Base-by-base conservation (phyloP, 2,888 invertebrate species). In the Parelbella ahira region DNA sequence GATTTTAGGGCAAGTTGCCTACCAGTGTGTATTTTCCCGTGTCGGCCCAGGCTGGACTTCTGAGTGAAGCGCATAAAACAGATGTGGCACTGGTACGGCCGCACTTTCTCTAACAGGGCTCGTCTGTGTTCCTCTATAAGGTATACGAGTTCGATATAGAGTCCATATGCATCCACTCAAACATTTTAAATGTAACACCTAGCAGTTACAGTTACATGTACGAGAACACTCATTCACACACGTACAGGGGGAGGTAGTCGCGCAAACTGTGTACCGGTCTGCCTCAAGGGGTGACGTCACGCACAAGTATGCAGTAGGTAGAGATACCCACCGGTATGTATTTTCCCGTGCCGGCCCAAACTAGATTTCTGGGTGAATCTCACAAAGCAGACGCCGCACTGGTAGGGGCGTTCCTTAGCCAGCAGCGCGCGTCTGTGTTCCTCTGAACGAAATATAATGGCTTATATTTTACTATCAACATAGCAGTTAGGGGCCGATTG, bases 321-420 rank as follows among this genome's bases (percentile, higher is more conserved):
- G 81, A 80, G 77, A 75, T 83, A 84, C 89, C 81, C 87, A 89
- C 89, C 89, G 71, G 92, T 92, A 71, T 92, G 92, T 62, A 92
- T 91, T 68, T 91, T 90, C 77, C 91, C 92, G 80, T 92, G 92
- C 69, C 92, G 92, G 81, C 92, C 92, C 66, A 92, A 88, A 77
- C 92, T 92, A 83, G 91, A 91, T 86, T 92, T 92, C 83, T 92
- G 92, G 70, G 92, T 92, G 82, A 92, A 92, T 82, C 91, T 89
- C 83, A 92, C 92, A 79, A 90, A 89, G 80, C 92, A 92, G 75
- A 91, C 83, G 83, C 91, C 90, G 86, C 92, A 92, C 83, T 92
- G 91, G 87, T 91, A 92, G 62, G 91, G 91, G 78, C 88, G 88
- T 86, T 86, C 88, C 88, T 88, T 88, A 77, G 86, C 88, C 88